Base-by-base conservation (phyloP, 2,797 vertebrate species). In the Simalia tracyae region DNA sequence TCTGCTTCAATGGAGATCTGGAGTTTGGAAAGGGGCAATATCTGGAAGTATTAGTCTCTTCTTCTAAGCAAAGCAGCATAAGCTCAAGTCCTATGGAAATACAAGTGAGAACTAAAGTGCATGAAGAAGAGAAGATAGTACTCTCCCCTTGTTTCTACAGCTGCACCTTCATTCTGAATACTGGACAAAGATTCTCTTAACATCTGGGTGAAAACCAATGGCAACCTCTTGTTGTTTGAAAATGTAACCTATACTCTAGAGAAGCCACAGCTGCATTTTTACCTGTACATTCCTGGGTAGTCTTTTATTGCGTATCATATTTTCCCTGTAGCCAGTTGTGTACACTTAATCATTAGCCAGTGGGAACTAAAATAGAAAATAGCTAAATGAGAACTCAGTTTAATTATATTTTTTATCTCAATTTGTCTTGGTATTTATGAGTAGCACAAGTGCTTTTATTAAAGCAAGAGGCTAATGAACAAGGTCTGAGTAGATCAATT, bases 381-480 rank as follows among this genome's bases (percentile, higher is more conserved):
- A 91, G 92, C 91, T 95, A 95, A 95, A 93, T 95, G 94, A 94
- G 90, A 95, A 91, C n/a, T 86, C 91, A 22, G 81, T 95, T 95
- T 90, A 94, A 91, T 91, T 92, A 88, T 94, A 94, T 95, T 95
- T 89, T 96, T 95, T 26, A 93, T 92, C 93, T 94, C 95, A 94
- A 96, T 95, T 96, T 93, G 95, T 95, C 91, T 94, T 88, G 57
- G 86, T 92, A 89, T 94, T 95, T 93, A 94, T 92, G 92, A 93
- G 93, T 92, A 93, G 92, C 90, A 92, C 90, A 93, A 95, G 93
- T 89, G 22, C 61, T 95, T 96, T 95, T 96, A 95, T 95, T 96
- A 96, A 95, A 96, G 94, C 95, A 95, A 95, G 95, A 94, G 89
- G 64, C 93, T 95, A 94, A 95, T 93, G 94, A 96, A 96, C 95